phyloP scores from a whole-genome alignment of 2,113 vertebrate species.

The Trogon melanurus region DNA sequence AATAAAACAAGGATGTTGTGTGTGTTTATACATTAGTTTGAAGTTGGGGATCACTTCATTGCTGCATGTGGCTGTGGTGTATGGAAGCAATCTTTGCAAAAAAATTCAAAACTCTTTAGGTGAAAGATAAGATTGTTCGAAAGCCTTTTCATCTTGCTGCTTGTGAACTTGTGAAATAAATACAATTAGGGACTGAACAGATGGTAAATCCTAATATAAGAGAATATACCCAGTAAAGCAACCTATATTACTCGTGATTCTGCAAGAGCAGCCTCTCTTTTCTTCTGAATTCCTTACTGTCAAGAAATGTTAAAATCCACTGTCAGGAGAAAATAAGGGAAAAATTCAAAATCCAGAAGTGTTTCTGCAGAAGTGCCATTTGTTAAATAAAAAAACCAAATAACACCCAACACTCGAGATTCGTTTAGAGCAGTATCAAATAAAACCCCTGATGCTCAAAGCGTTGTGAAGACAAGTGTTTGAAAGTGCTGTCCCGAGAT shows the following conservation, averaged over 20 bases:
- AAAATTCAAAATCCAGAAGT: background rate
- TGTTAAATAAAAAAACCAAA: background rate
- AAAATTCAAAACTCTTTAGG: background rate
- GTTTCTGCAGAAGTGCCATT: background rate
- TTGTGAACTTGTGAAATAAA: slow-evolving; percentile 1
- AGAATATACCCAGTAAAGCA: background rate
- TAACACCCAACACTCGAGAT: too few relatives aligned
- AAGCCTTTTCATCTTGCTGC: background rate
- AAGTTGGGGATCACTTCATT: background rate
- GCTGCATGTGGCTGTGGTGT: background rate
- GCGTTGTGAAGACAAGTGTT: background rate
- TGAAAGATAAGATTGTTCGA: slow-evolving; percentile 13
- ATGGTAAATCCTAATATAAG: slow-evolving; percentile 19
- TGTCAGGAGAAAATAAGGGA: background rate
- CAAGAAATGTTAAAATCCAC: background rate
- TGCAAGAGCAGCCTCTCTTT: background rate
- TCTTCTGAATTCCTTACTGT: background rate
- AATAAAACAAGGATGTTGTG: background rate
- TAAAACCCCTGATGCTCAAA: background rate
- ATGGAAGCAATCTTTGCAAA: background rate
- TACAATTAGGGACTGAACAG: slow-evolving; percentile 3
- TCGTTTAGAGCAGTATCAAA: background rate
- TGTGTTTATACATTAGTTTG: background rate
- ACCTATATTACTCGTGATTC: background rate
- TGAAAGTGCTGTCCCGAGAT: background rate